These are phyloP conservation scores for Parus major DNA, from an alignment of 2,113 vertebrate species.

Conservation along the genomic window DNA sequence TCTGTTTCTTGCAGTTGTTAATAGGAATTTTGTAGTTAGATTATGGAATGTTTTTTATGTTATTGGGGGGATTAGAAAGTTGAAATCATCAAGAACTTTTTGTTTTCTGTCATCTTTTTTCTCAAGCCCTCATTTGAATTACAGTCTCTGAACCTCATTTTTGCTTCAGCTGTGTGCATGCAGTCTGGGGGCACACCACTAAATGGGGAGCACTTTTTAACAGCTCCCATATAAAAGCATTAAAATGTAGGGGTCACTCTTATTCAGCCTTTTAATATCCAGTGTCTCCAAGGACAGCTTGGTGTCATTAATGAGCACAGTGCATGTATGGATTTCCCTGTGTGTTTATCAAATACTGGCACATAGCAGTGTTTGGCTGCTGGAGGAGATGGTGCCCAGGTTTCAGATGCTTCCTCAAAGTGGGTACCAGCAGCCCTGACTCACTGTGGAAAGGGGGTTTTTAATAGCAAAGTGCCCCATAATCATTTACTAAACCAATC, in stretches of 20 bases:
- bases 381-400: neutral
- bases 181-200: neutral
- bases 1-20: neutral
- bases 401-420: neutral
- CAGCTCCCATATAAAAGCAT: neutral
- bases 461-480: neutral
- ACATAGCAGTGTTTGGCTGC: neutral
- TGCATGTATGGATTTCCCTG: fast-evolving
- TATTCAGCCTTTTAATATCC: neutral
- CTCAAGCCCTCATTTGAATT: neutral
- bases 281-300: neutral
- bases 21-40: neutral
- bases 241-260: neutral
- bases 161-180: neutral
- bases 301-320: neutral
- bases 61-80: neutral
- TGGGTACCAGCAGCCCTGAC: neutral
- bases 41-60: neutral
- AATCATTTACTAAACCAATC: neutral
- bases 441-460: neutral
- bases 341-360: neutral
- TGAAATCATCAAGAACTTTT: neutral
- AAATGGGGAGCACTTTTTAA: neutral
- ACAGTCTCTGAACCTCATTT: fast-evolving
- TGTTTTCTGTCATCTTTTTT: neutral